phyloP scores from a whole-genome alignment of 2,797 vertebrate species.

The Amblyopsis hoosieri region DNA sequence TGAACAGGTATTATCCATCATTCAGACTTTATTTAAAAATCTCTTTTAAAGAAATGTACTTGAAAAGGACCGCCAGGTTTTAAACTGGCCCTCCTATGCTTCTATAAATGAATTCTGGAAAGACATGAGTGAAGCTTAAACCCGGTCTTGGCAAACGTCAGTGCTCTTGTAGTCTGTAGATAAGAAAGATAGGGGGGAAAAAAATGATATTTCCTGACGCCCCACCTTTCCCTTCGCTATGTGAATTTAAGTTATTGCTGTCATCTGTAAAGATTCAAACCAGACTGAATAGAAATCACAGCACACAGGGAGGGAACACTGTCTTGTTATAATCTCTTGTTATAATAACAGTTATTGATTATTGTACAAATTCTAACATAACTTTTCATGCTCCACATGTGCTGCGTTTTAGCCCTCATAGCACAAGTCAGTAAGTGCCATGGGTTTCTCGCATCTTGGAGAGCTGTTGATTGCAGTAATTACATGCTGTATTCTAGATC shows the following conservation, averaged over 20 bases:
- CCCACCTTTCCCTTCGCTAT: conserved; percentile 49
- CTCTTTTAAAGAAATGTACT: conserved; percentile 13
- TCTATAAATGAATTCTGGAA: conserved; percentile 59
- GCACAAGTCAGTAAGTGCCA: conserved; percentile 10
- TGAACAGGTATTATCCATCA: conserved; percentile 18
- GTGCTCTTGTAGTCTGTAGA: conserved; percentile 43
- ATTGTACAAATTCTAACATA: conserved; percentile 24
- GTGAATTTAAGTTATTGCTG: conserved; percentile 51
- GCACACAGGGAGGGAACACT: conserved; percentile 24
- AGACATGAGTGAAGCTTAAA: conserved; percentile 56
- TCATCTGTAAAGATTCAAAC: conserved; percentile 47
- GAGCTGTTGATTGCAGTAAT: conserved; percentile 18
- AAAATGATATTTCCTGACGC: conserved; percentile 53
- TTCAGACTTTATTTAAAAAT: conserved; percentile 15
- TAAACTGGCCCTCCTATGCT: conserved; percentile 34
- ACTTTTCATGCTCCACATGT: conserved; percentile 9
- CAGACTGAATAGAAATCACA: conserved; percentile 39
- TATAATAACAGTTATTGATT: conserved; percentile 12
- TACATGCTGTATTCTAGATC: not conserved
- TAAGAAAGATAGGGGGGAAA: conserved; percentile 38
- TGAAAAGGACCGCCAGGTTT: conserved; percentile 35
- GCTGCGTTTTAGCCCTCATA: conserved; percentile 9
- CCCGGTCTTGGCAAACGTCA: conserved; percentile 46
- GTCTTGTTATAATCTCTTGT: conserved; percentile 17
- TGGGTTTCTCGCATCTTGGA: not conserved